Evolutionary conservation across 2,888 invertebrate genomes (phyloP).

Genomic region (Neuroscelio doddi): DNA sequence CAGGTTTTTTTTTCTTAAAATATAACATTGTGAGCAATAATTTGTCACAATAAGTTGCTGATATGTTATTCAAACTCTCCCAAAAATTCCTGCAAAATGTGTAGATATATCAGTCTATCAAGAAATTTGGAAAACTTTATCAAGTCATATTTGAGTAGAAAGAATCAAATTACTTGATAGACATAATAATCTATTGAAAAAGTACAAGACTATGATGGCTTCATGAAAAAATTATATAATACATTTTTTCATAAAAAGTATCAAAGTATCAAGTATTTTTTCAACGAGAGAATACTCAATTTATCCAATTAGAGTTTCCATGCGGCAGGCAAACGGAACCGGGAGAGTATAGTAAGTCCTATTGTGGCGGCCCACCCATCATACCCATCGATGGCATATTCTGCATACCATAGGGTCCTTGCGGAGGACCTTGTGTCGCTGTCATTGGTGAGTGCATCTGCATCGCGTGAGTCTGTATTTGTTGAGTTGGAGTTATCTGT

Average conservation of each 20-base stretch:
- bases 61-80: no score
- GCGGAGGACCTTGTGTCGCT: constrained; percentile 67
- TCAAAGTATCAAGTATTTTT: background rate
- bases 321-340: constrained; percentile 52
- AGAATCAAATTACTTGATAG: background rate
- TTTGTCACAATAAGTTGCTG: no score
- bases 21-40: no score
- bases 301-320: constrained; percentile 53
- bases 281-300: constrained; percentile 32
- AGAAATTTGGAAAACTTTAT: no score
- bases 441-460: constrained; percentile 77
- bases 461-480: constrained; percentile 75
- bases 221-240: no score
- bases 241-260: no score
- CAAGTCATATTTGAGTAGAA: no score
- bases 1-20: no score
- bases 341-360: constrained; percentile 62
- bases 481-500: constrained; percentile 73
- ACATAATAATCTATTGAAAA: no score
- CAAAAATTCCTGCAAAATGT: no score
- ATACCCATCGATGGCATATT: constrained; percentile 68
- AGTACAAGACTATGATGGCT: no score
- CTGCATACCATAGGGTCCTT: constrained; percentile 68
- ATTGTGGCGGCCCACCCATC: constrained; percentile 70
- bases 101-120: no score